Evolutionary conservation across 2,113 vertebrate genomes (phyloP).

Genomic region (Scortum barcoo): DNA sequence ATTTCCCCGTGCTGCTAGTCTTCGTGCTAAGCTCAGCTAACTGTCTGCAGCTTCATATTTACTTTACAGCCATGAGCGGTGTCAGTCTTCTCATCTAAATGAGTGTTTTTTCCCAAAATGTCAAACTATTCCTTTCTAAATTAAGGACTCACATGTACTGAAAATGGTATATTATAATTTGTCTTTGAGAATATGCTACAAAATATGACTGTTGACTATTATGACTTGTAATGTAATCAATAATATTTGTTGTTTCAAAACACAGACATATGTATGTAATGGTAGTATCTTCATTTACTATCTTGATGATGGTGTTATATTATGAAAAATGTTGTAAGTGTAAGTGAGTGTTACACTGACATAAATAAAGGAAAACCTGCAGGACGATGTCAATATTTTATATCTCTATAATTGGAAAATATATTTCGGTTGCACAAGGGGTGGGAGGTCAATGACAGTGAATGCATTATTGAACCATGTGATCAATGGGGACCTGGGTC

Average conservation of each 20-base stretch:
- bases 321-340: background rate
- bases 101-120: background rate
- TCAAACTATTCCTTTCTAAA: background rate
- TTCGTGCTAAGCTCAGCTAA: no score
- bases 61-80: no score
- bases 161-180: background rate
- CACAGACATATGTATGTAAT: no score
- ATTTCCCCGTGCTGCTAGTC: no score
- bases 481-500: conserved; percentile 65
- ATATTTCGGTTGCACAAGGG: conserved; percentile 50
- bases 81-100: background rate
- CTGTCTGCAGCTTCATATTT: no score
- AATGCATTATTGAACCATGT: conserved; percentile 68
- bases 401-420: conserved; percentile 57
- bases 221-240: no score
- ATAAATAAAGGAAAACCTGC: conserved; percentile 15
- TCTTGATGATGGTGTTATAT: background rate
- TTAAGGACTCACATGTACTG: no score
- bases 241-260: no score
- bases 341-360: background rate
- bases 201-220: no score
- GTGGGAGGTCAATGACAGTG: conserved; percentile 41
- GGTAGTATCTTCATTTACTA: no score
- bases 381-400: conserved; percentile 32
- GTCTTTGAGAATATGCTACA: background rate